Conservation (phyloP, 1,140 invertebrate genomes). For the Heliothis subflexa region DNA sequence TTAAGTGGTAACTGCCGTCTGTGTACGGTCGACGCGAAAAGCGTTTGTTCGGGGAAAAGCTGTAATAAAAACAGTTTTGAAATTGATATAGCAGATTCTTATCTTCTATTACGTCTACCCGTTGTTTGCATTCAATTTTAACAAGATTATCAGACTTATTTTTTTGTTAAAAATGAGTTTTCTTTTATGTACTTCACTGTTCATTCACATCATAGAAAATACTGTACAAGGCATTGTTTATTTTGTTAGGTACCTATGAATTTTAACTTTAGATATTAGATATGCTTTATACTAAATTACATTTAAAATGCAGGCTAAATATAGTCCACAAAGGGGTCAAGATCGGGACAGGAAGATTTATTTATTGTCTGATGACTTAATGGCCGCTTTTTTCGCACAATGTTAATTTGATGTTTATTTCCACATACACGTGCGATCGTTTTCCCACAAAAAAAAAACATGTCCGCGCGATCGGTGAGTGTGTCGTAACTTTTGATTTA, state of each 20-base stretch:
- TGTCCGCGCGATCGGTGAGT: slow-evolving; percentile 6
- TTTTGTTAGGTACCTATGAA: neutral
- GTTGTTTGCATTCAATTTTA: slow-evolving; percentile 28
- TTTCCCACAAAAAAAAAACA: slow-evolving; percentile 20
- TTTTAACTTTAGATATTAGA: neutral
- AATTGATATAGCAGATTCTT: slow-evolving; percentile 30
- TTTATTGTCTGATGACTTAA: slow-evolving; percentile 40
- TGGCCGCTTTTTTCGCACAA: slow-evolving; percentile 37
- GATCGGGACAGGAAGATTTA: slow-evolving; percentile 9
- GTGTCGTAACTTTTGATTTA: slow-evolving; percentile 42
- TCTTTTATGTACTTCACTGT: slow-evolving; percentile 6
- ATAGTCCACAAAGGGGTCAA: slow-evolving; percentile 27
- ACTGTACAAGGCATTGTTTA: neutral
- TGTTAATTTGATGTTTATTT: slow-evolving; percentile 41
- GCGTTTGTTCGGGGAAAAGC: slow-evolving; percentile 35
- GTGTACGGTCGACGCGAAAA: slow-evolving; percentile 59
- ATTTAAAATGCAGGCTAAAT: neutral
- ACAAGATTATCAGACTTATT: slow-evolving; percentile 21
- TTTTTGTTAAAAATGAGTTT: slow-evolving; percentile 32
- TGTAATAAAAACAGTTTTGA: slow-evolving; percentile 40
- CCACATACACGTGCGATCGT: slow-evolving; percentile 14
- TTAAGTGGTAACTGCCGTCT: slow-evolving; percentile 58
- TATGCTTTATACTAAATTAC: neutral
- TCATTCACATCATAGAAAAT: neutral
- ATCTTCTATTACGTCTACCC: slow-evolving; percentile 26